Evolutionary conservation across 1,140 invertebrate genomes (phyloP), one percentile per base, ranked within the genome.

Genomic region (Philopotamus ludificatus): DNA sequence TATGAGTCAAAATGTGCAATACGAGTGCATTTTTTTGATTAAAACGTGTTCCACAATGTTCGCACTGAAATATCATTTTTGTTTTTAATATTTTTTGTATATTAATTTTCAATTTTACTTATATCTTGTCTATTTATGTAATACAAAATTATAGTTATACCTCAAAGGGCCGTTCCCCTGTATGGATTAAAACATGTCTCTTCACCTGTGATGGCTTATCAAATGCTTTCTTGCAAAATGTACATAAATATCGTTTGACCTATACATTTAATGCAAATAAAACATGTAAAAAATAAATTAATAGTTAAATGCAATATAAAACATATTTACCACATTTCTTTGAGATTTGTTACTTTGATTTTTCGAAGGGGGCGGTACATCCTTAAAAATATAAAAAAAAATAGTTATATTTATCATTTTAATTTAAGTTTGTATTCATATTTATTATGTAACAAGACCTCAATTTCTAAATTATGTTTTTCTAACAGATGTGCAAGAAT

Each of bases 1-100:
- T 47, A 47, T 47, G 44, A 47, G 18, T 47, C 44, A 12, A 20
- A 8, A 16, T 20, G 15, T 47, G 44, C 7, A 20, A 7, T 16
- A 16, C 18, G 3, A 47, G 15, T 9, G 44, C 8, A 47, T 16
- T 47, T 47, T 47, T 47, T 47, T 47, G 44, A 47, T 47, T 47
- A 47, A 47, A 47, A 4, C 3, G 7, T 7, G 7, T 7, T 47
- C 44, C 44, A 47, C 44, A 47, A 20, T 15, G 18, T 4, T 12
- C 15, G 18, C 44, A 47, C 44, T 47, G 18, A 47, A 47, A 47
- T 47, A 47, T 9, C n/a, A 8, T 8, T 8, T 39, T 39, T 8
- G 8, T 39, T 8, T 8, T 39, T 8, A 8, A 39, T 8, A 39
- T n/a, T n/a, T n/a, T n/a, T n/a, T n/a, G n/a, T n/a, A n/a, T n/a